phyloP scores from a whole-genome alignment of 2,888 invertebrate species.

The Tethea ocularis region DNA sequence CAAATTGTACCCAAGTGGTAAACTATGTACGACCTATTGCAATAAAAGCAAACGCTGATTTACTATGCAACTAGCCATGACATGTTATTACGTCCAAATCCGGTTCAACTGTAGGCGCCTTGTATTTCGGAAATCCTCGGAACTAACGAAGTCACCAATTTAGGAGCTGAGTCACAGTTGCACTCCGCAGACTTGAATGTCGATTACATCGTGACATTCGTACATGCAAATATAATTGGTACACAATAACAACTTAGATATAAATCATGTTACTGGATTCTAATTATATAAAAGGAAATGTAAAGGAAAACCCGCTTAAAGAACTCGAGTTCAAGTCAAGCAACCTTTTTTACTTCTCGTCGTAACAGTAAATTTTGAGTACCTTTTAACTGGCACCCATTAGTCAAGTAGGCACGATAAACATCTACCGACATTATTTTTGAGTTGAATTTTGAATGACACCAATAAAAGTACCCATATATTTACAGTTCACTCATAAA shows the following conservation, averaged over 20 bases:
- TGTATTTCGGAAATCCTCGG: constrained; percentile 3
- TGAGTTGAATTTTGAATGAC: constrained; percentile 21
- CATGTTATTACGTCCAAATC: constrained; percentile 3
- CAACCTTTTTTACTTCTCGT: not conserved
- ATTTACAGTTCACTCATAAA: constrained; percentile 29
- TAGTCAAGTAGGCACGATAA: constrained; percentile 5
- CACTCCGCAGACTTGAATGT: constrained; percentile 1
- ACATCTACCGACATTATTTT: constrained; percentile 21
- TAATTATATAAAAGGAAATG: not conserved
- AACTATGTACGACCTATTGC: not conserved
- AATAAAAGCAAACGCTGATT: not conserved
- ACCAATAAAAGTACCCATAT: constrained; percentile 34
- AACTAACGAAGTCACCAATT: constrained; percentile 4
- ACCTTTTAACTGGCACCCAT: constrained; percentile 1
- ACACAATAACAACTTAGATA: not conserved
- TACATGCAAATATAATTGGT: not conserved
- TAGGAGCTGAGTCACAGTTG: constrained; percentile 2
- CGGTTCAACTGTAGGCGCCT: constrained; percentile 1
- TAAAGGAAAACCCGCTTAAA: too few species aligned
- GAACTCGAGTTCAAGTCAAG: not conserved
- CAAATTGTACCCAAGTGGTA: not conserved
- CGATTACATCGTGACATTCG: constrained; percentile 1
- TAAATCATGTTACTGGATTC: not conserved
- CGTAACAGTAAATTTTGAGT: not conserved
- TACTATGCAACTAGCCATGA: not conserved